Percentiles rank a stretch among this genome's conserved stretches.
These are phyloP conservation scores for Aproaerema taeniolella DNA, from an alignment of 2,888 invertebrate genomes.

Conservation along the genomic window DNA sequence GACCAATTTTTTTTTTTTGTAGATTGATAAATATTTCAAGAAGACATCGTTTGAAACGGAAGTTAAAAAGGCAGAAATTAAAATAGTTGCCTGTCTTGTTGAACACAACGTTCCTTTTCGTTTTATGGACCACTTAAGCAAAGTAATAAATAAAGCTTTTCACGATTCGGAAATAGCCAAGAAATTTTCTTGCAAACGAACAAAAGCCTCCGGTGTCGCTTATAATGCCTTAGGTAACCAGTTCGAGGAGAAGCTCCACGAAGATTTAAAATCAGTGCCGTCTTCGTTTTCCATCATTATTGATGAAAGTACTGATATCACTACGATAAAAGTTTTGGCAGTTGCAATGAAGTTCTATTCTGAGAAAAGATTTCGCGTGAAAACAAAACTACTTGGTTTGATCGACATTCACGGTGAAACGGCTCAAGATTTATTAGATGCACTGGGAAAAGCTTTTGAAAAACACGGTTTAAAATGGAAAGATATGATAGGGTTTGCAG, in stretches of 20 bases:
- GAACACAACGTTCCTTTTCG: constrained; percentile 3
- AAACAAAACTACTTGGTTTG: constrained; percentile 6
- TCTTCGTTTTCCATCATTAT: constrained; percentile 1
- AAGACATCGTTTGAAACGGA: constrained; percentile 1
- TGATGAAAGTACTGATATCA: constrained; percentile 3
- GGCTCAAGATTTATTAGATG: constrained; percentile 6
- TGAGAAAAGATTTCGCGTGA: constrained; percentile 1
- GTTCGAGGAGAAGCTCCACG: background rate
- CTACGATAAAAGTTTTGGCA: constrained; percentile 2
- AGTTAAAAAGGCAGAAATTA: constrained; percentile 2
- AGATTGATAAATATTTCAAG: constrained; percentile 2
- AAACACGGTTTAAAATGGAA: constrained; percentile 3
- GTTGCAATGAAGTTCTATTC: constrained; percentile 5
- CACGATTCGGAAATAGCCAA: constrained; percentile 6
- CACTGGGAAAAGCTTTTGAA: constrained; percentile 2
- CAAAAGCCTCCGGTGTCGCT: constrained; percentile 1
- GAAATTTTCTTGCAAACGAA: constrained; percentile 4
- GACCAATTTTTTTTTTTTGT: background rate
- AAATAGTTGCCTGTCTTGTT: background rate
- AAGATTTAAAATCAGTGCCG: background rate
- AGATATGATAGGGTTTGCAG: constrained; percentile 5
- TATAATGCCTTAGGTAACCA: constrained; percentile 1
- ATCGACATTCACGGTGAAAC: constrained; percentile 5
- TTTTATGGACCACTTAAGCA: constrained; percentile 4
- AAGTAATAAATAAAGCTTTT: constrained; percentile 3